phyloP scores from a whole-genome alignment of 2,797 vertebrate genomes.

The Alfaro cultratus region DNA sequence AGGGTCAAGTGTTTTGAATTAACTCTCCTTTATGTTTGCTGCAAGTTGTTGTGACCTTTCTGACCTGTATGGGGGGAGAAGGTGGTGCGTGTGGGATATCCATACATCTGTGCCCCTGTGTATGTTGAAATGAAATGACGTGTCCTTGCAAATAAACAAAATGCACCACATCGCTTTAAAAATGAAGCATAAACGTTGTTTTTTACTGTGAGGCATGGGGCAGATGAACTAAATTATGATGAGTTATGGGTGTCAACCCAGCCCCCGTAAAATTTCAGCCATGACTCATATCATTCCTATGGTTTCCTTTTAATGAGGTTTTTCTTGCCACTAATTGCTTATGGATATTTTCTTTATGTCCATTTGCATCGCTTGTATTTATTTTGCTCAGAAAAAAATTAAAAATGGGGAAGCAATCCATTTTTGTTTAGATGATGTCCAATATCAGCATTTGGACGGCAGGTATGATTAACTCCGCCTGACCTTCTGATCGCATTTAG shows the following conservation, averaged over 20 bases:
- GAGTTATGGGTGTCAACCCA: not conserved
- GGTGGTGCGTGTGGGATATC: conserved; percentile 29
- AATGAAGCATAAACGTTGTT: not conserved
- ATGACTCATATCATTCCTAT: not conserved
- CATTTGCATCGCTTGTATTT: not conserved
- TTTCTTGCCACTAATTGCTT: not conserved
- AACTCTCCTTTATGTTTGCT: conserved; percentile 61
- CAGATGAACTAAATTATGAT: not conserved
- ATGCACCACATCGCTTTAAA: not conserved
- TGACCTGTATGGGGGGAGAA: conserved; percentile 50
- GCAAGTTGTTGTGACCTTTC: conserved; percentile 70
- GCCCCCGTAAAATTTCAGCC: not conserved
- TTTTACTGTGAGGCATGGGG: not conserved
- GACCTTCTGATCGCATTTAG: too few relatives aligned
- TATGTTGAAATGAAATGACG: conserved; percentile 5
- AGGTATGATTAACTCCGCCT: not conserved
- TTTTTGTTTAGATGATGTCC: not conserved
- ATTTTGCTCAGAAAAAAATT: not conserved
- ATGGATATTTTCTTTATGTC: not conserved
- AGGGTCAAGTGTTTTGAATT: conserved; percentile 76
- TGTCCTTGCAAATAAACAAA: not conserved
- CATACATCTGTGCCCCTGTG: not conserved
- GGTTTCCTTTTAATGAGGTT: not conserved
- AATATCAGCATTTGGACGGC: not conserved
- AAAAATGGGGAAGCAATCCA: not conserved